phyloP scores from a whole-genome alignment of 37 sponge, comb jelly and placozoan species.

The Spongia lamella region DNA sequence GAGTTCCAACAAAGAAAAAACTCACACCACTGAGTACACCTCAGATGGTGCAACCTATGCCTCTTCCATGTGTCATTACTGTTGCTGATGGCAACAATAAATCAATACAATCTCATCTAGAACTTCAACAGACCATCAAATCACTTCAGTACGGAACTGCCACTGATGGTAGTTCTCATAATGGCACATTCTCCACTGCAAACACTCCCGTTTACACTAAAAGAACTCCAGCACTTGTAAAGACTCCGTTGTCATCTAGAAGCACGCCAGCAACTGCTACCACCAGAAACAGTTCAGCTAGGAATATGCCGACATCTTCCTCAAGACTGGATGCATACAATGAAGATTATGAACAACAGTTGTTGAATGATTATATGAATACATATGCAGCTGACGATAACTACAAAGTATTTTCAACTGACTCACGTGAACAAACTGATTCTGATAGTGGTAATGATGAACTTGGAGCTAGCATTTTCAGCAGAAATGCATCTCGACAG shows the following conservation, averaged over 20 bases:
- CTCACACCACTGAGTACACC: too few species aligned
- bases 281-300: neutral
- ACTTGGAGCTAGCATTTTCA: conserved; percentile 38
- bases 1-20: too few species aligned
- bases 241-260: too few species aligned
- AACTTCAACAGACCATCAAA: too few species aligned
- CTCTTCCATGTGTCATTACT: too few species aligned
- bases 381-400: neutral
- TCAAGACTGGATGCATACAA: neutral
- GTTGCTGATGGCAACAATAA: too few species aligned
- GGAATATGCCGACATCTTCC: too few species aligned
- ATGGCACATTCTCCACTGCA: too few species aligned
- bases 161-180: too few species aligned
- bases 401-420: conserved; percentile 8
- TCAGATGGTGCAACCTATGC: too few species aligned
- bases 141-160: too few species aligned
- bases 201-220: neutral
- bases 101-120: too few species aligned
- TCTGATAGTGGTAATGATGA: conserved; percentile 10
- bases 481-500: conserved; percentile 22
- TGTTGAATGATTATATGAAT: conserved; percentile 17
- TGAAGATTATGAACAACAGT: neutral
- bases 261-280: neutral
- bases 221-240: neutral
- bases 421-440: neutral